phyloP scores from a whole-genome alignment of 1,140 invertebrate genomes.

The Gryllus bimaculatus region DNA sequence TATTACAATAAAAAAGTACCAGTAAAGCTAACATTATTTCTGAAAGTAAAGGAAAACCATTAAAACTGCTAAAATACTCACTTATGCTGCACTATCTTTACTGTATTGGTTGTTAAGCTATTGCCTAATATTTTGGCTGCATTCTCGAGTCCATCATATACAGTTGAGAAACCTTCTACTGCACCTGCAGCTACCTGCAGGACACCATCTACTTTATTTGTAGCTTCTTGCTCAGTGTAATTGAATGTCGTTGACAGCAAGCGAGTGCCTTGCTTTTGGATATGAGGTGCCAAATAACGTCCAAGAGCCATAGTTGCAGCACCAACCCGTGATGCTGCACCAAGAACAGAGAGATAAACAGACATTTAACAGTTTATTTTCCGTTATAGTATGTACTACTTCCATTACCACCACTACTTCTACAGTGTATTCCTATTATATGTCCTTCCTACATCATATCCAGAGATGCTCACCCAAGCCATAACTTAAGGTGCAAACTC shows the following conservation, averaged over 20 bases:
- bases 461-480: too few species aligned
- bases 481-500: too few species aligned
- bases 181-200: conserved; percentile 57
- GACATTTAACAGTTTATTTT: too few species aligned
- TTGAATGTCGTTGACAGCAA: conserved; percentile 44
- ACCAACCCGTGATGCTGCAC: conserved; percentile 50
- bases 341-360: too few species aligned
- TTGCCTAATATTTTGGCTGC: conserved; percentile 52
- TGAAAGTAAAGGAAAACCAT: background rate
- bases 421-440: too few species aligned
- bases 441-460: too few species aligned
- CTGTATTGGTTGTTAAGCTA: conserved; percentile 57
- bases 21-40: background rate
- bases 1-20: too few species aligned
- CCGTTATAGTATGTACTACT: too few species aligned
- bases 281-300: conserved; percentile 51
- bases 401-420: too few species aligned
- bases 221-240: conserved; percentile 41
- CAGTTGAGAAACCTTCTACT: conserved; percentile 54
- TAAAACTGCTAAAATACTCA: conserved; percentile 30
- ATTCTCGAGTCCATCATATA: conserved; percentile 55
- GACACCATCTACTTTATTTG: conserved; percentile 47
- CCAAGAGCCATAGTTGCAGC: conserved; percentile 51
- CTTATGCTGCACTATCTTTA: conserved; percentile 59
- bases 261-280: conserved; percentile 50